A percentile compares a stretch with the other conserved stretches of the same genome.
Conservation (phyloP, 2,888 invertebrate genomes). For the Andrena dorsata region DNA sequence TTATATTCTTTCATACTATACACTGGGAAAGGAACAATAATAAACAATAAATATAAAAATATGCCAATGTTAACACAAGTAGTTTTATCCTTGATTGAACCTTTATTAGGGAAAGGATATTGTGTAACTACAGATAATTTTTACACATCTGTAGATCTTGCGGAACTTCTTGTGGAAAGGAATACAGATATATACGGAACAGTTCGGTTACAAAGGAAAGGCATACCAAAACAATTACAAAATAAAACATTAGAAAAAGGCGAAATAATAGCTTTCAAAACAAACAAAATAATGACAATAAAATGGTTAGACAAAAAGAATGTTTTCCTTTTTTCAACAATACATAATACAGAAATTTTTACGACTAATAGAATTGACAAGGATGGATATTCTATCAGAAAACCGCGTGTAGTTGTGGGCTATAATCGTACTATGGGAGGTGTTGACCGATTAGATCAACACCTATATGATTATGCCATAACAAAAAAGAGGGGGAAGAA, state of each 20-base stretch:
- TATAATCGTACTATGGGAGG: not conserved
- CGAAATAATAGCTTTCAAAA: not conserved
- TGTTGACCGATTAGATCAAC: conserved; percentile 3
- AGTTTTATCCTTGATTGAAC: not conserved
- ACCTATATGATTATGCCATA: not conserved
- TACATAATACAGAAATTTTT: not conserved
- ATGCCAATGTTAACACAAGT: not conserved
- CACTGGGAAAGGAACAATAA: not conserved
- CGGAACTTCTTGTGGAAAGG: not conserved
- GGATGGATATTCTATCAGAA: not conserved
- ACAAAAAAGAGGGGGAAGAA: not conserved
- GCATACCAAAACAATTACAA: not conserved
- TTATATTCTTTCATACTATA: not conserved
- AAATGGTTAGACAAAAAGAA: not conserved
- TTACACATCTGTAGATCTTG: not conserved
- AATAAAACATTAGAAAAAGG: not conserved
- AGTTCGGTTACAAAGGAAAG: not conserved
- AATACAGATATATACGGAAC: not conserved
- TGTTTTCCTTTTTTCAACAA: not conserved
- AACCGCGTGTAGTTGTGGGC: not conserved
- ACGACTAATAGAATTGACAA: not conserved
- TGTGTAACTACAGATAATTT: not conserved
- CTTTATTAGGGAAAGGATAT: not conserved
- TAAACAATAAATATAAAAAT: conserved; percentile 1
- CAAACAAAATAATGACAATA: not conserved